Percentiles rank a stretch among this genome's conserved stretches.
phyloP scores from a whole-genome alignment of 2,113 vertebrate genomes.

The Nycticebus coucang region DNA sequence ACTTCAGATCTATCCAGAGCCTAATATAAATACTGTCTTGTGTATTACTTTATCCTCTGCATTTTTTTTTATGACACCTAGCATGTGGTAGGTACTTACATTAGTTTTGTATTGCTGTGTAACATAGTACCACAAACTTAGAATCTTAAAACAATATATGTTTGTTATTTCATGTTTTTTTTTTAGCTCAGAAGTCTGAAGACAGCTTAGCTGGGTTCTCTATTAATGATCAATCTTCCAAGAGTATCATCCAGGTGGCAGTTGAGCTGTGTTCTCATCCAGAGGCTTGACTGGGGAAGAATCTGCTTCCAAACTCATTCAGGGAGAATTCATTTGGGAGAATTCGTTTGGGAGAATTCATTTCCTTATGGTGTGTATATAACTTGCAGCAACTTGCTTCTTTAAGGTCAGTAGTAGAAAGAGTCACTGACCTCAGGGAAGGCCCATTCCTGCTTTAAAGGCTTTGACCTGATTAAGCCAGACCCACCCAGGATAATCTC shows the following conservation, averaged over 20 bases:
- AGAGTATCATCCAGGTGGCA: neutral
- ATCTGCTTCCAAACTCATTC: neutral
- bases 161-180: neutral
- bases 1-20: neutral
- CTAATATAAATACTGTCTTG: too few species aligned
- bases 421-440: neutral
- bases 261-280: neutral
- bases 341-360: neutral
- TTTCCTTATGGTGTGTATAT: neutral
- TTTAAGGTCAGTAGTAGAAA: neutral
- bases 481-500: neutral
- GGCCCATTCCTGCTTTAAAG: neutral
- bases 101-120: neutral
- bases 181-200: neutral
- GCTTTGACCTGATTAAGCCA: neutral
- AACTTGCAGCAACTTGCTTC: neutral
- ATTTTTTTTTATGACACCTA: neutral
- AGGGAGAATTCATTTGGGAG: too few species aligned
- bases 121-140: neutral
- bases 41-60: neutral
- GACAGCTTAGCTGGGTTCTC: neutral
- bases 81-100: fast-evolving
- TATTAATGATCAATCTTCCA: neutral
- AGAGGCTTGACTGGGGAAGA: neutral
- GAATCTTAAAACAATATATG: neutral